Conservation (phyloP, 2,797 vertebrate genomes). For the Acipenser ruthenus region DNA sequence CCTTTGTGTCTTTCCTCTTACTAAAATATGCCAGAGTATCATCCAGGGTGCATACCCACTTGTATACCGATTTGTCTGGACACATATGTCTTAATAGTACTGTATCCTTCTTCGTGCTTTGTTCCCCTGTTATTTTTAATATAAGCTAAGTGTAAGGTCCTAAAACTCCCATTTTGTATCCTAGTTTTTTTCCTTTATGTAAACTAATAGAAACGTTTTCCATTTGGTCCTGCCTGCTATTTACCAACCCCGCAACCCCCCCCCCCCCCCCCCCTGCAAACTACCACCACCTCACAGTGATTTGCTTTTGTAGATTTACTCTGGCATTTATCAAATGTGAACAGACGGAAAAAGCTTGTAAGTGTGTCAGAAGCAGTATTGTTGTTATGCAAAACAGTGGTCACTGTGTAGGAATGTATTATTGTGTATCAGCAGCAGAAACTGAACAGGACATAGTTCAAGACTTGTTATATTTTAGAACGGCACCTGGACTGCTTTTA, state of each 20-base stretch:
- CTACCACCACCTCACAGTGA: background rate
- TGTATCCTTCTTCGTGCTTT: background rate
- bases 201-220: background rate
- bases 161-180: background rate
- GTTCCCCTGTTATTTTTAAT: background rate
- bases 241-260: too few relatives aligned
- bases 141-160: too few relatives aligned
- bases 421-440: background rate
- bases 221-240: background rate
- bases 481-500: background rate
- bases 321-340: background rate
- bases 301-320: background rate
- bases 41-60: background rate
- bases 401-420: background rate
- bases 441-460: background rate
- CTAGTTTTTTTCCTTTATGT: background rate
- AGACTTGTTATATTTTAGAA: background rate
- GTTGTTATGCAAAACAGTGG: background rate
- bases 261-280: too few relatives aligned
- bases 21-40: background rate
- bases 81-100: background rate
- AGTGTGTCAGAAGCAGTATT: background rate
- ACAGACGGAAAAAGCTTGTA: background rate
- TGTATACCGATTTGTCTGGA: background rate
- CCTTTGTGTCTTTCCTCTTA: background rate